These are phyloP conservation scores for Nezara viridula DNA, from an alignment of 2,888 invertebrate species.

Conservation along the genomic window DNA sequence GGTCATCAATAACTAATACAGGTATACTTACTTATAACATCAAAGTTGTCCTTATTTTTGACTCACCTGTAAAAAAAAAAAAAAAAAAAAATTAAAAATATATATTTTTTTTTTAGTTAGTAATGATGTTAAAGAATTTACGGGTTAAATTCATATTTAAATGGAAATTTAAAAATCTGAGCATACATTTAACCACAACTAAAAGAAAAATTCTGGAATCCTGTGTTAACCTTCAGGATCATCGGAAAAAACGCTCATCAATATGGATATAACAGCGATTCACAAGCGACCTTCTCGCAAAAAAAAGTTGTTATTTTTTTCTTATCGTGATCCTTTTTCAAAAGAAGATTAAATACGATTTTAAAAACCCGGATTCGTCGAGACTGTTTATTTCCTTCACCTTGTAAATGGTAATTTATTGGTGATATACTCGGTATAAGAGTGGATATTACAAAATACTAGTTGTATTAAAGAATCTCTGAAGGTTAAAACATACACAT, in stretches of 20 bases:
- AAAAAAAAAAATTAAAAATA: neutral
- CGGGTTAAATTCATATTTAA: too few relatives aligned
- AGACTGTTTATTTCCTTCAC: neutral
- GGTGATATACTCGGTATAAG: neutral
- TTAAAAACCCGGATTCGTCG: neutral
- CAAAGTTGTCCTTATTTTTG: neutral
- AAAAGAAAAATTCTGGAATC: neutral
- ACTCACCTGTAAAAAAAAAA: constrained; percentile 27
- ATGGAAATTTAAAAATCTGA: too few relatives aligned
- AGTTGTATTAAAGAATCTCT: neutral
- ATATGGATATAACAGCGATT: neutral
- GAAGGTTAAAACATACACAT: neutral
- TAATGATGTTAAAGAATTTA: neutral
- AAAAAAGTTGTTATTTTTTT: neutral
- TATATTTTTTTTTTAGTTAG: too few relatives aligned
- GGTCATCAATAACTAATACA: neutral
- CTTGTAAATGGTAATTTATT: neutral
- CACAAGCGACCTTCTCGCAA: neutral
- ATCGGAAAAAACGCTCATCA: neutral
- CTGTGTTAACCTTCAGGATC: neutral
- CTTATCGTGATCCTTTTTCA: neutral
- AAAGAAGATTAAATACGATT: neutral
- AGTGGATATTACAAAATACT: neutral
- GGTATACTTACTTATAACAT: neutral
- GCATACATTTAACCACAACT: neutral